Base-by-base conservation (phyloP, 2,888 invertebrate genomes). In the Drosophila picticornis region DNA sequence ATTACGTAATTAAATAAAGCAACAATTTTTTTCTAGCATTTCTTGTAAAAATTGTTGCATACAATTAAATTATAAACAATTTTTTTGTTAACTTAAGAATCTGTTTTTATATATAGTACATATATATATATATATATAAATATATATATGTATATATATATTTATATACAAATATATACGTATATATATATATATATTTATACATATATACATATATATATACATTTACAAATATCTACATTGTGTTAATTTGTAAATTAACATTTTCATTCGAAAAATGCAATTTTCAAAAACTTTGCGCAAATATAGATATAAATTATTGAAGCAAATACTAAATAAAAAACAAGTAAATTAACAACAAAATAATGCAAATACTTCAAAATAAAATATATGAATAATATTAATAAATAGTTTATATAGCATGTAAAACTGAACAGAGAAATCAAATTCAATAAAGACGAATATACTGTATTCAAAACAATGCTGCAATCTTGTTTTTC, bases 381-480 rank as follows among this genome's bases (percentile, higher is more conserved):
- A 62, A 82, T 75, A 87, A 78, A 71, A 78, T 73, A 73, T 80
- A 80, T 61, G 58, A 57, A 78, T 81, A 76, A 84, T 76, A 76
- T 63, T 62, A 66, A 78, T 75, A 81, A 81, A 81, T 90, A 86
- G 90, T 85, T 81, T 90, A 86, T 85, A 89, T 86, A 86, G 86
- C 84, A 87, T 86, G 88, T 86, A 86, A 86, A 87, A 89, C 83
- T 82, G 87, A 85, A 85, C 89, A 85, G 75, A 81, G 73, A 86
- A 86, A 86, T 88, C 86, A 89, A 89, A 86, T 86, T 89, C 85
- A 86, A 86, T 86, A 86, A 86, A 86, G 83, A 89, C 73, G 88
- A 88, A 89, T 89, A 89, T 84, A 86, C 83, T 89, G 86, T 86
- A 86, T 86, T 86, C 85, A 80, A 87, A 86, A 58, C 61, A 73